Evolutionary conservation across 1,140 invertebrate species (phyloP).

Genomic region (Scaptomyza graminum): DNA sequence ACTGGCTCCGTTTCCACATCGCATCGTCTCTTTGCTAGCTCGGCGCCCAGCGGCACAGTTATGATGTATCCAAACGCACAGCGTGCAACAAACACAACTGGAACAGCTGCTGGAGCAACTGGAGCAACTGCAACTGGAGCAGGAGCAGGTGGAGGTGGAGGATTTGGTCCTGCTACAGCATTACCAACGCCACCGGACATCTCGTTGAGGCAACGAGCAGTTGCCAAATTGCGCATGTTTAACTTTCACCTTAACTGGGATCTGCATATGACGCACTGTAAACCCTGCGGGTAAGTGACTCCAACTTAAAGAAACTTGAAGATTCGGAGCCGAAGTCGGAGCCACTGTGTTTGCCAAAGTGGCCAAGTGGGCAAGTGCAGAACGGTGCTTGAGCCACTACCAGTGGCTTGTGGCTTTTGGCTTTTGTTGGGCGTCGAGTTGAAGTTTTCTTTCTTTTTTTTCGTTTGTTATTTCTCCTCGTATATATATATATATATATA

Average conservation of each 20-base stretch:
- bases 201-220: slow-evolving; percentile 80
- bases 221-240: slow-evolving; percentile 83
- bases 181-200: slow-evolving; percentile 65
- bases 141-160: slow-evolving; percentile 1
- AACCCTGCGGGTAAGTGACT: slow-evolving; percentile 80
- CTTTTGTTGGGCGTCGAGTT: slow-evolving; percentile 66
- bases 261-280: slow-evolving; percentile 84
- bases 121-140: not conserved
- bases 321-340: slow-evolving; percentile 19
- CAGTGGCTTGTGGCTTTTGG: slow-evolving; percentile 48
- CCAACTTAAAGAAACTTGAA: slow-evolving; percentile 16
- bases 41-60: slow-evolving; percentile 78
- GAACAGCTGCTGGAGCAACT: not conserved
- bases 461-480: slow-evolving; percentile 25
- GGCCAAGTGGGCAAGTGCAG: slow-evolving; percentile 53
- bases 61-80: slow-evolving; percentile 80
- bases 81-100: slow-evolving; percentile 27
- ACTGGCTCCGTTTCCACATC: slow-evolving; percentile 47
- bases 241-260: slow-evolving; percentile 84
- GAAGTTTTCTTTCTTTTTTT: slow-evolving; percentile 38
- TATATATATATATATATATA: no score
- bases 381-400: slow-evolving; percentile 60
- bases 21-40: slow-evolving; percentile 73
- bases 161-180: not conserved
- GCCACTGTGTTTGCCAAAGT: slow-evolving; percentile 36